Evolutionary conservation across 2,797 vertebrate species (phyloP).

Genomic region (Intellagama lesueurii): DNA sequence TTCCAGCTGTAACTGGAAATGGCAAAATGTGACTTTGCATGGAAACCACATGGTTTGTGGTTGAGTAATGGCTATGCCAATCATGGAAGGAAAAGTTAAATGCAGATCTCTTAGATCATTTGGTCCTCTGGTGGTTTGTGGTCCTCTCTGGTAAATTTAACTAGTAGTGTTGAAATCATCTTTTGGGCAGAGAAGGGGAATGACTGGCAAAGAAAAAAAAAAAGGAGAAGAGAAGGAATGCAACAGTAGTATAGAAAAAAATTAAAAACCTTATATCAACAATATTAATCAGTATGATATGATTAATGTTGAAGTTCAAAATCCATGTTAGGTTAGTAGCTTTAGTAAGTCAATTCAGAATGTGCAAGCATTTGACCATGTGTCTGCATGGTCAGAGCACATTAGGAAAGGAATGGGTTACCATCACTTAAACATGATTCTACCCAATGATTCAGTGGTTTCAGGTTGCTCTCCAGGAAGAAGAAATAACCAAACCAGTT

Average conservation of each 20-base stretch:
- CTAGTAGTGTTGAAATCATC: neutral
- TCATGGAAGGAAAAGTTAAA: neutral
- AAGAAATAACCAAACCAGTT: neutral
- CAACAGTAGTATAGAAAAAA: too few relatives aligned
- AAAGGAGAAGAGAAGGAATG: neutral
- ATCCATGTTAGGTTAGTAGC: neutral
- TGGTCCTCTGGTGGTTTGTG: neutral
- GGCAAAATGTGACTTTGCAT: neutral
- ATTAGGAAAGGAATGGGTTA: too few relatives aligned
- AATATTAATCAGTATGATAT: too few relatives aligned
- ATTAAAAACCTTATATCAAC: too few relatives aligned
- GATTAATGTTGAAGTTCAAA: too few relatives aligned
- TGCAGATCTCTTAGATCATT: neutral
- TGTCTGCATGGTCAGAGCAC: neutral
- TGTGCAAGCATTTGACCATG: too few relatives aligned
- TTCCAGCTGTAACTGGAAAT: neutral
- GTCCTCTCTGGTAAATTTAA: too few relatives aligned
- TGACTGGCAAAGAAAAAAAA: neutral
- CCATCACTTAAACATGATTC: too few relatives aligned
- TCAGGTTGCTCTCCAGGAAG: too few relatives aligned
- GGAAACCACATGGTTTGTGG: neutral
- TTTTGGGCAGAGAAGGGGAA: neutral
- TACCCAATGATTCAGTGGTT: too few relatives aligned
- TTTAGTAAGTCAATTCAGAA: too few relatives aligned
- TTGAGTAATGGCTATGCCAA: neutral